Evolutionary conservation across 2,113 vertebrate genomes (phyloP), one percentile per base, ranked within the genome.

Genomic region (Gobius niger): DNA sequence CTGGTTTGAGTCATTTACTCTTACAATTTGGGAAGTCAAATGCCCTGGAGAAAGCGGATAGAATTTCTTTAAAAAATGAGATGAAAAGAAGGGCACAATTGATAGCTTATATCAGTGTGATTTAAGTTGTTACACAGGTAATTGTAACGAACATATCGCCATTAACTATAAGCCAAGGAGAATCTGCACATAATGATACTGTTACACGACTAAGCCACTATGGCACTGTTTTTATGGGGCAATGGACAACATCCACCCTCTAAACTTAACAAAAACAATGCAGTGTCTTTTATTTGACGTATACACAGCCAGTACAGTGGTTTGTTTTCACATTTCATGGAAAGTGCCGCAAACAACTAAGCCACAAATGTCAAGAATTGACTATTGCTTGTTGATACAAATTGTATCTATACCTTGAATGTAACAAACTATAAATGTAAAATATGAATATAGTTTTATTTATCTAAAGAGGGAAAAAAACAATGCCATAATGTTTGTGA

Each of bases 351-450:
- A 96, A 95, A 94, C 90, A 93, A 90, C 92, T 93, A 94, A 93
- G 94, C 92, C 94, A 95, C 94, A 96, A 96, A 96, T 96, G 95
- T 94, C 93, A 92, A 96, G 96, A 98, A 98, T 95, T 92, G 95
- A 98, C 96, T 94, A 98, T 95, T 95, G 95, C 95, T 96, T 97
- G 96, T 98, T 98, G 96, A 99, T 99, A 97, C 96, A 98, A 99
- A 98, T 98, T 98, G 95, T 98, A 99, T 98, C 97, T 95, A 93
- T 96, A 96, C 95, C 94, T 95, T 96, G 95, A 96, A 94, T 98
- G 96, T 98, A 96, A 93, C 95, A 94, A 95, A 93, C 90, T 88
- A 92, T 89, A 95, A 92, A 87, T 98, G 94, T 96, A 95, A 91
- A 95, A 92, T 94, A 94, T 92, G 87, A 94, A 94, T 92, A 93